These are phyloP conservation scores for Erpornis zantholeuca DNA, from an alignment of 2,113 vertebrate genomes.

Conservation along the genomic window DNA sequence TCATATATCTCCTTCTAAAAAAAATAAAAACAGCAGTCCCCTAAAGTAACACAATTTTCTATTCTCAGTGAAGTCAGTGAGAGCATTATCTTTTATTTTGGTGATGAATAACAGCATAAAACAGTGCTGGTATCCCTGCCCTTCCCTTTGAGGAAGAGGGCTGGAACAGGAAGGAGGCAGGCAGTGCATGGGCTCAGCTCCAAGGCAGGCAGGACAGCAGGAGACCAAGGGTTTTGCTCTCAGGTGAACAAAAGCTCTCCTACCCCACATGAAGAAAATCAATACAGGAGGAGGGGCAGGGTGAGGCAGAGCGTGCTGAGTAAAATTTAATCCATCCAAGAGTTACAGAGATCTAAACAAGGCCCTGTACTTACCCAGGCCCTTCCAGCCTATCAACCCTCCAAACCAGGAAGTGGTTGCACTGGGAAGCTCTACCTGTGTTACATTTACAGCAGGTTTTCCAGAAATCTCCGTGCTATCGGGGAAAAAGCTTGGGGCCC, in stretches of 20 bases:
- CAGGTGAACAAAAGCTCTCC: neutral
- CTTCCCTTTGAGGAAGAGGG: neutral
- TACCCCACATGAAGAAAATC: neutral
- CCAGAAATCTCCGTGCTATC: neutral
- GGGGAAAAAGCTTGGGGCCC: neutral
- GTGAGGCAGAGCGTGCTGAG: rapidly evolving
- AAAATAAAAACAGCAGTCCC: neutral
- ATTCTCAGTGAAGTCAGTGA: neutral
- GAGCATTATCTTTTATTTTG: neutral
- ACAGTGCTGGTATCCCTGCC: rapidly evolving
- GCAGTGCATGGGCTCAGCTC: neutral
- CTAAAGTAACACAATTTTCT: neutral
- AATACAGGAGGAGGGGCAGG: neutral
- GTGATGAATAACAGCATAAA: neutral
- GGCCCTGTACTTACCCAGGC: neutral
- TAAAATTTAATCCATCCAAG: neutral
- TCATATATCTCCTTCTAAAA: neutral
- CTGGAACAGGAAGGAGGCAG: neutral
- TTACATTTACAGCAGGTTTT: neutral
- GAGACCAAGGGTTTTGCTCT: neutral
- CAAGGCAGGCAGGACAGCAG: neutral
- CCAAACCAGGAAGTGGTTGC: neutral
- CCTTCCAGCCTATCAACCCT: neutral
- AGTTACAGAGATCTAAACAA: neutral
- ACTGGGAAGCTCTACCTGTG: neutral